Conservation (phyloP, 2,797 vertebrate genomes). For the Acridotheres tristis region DNA sequence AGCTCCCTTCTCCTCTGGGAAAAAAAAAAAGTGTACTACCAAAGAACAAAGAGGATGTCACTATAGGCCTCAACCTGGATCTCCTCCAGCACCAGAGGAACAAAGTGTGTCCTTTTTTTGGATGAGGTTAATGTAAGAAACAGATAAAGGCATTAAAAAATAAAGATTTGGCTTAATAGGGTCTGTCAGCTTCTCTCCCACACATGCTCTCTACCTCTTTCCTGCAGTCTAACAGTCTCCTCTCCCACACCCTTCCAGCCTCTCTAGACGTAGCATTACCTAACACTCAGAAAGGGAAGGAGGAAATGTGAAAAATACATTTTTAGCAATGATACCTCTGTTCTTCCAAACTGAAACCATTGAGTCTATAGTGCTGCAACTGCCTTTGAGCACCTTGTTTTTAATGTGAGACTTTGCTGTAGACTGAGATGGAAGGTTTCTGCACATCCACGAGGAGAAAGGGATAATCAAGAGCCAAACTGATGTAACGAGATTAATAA, state of each 20-base stretch:
- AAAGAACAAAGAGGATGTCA: background rate
- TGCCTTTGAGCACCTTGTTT: background rate
- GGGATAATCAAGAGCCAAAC: background rate
- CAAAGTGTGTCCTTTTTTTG: background rate
- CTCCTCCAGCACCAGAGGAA: background rate
- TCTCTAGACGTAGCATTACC: background rate
- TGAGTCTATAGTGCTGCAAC: background rate
- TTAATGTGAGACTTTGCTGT: background rate
- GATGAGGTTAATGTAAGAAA: background rate
- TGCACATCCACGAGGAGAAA: background rate
- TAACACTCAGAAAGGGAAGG: background rate
- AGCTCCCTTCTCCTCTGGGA: background rate
- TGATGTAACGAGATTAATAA: background rate
- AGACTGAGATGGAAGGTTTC: background rate
- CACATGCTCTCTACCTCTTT: background rate
- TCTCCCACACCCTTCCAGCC: background rate
- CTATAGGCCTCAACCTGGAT: background rate
- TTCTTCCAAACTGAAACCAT: background rate
- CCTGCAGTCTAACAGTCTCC: background rate
- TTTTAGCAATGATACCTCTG: background rate
- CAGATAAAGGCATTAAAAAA: conserved; percentile 6
- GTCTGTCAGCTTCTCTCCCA: background rate
- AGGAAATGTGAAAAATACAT: background rate
- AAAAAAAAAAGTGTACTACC: background rate
- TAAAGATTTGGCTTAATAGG: background rate